Evolutionary conservation across 35 echinoderm and acorn worm genomes (phyloP).

Genomic region (Heliocidaris tuberculata): DNA sequence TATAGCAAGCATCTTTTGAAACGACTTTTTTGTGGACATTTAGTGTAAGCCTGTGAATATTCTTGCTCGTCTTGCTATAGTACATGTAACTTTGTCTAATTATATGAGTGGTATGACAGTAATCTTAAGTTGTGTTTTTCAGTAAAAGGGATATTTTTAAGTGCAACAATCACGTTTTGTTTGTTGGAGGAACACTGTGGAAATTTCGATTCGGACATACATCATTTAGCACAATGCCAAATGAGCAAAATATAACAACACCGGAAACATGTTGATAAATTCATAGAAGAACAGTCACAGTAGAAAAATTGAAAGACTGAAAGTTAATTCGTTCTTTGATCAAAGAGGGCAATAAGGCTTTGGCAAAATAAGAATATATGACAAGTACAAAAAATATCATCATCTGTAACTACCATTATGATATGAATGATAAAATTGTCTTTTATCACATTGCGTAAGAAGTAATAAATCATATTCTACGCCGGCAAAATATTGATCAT

Average conservation of each 20-base stretch:
- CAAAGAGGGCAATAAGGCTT: not conserved
- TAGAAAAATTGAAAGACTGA: too few relatives aligned
- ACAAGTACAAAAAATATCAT: not conserved
- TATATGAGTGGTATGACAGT: not conserved
- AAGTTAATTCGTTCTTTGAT: not conserved
- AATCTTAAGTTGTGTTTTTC: not conserved
- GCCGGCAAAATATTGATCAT: too few relatives aligned
- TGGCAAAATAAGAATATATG: not conserved
- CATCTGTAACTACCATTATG: too few relatives aligned
- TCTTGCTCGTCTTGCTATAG: not conserved
- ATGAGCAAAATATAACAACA: too few relatives aligned
- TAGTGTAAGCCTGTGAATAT: not conserved
- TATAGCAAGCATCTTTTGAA: not conserved
- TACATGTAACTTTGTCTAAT: not conserved
- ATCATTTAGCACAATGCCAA: too few relatives aligned
- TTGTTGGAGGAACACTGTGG: not conserved
- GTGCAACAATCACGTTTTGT: not conserved
- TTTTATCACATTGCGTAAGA: too few relatives aligned
- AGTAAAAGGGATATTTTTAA: not conserved
- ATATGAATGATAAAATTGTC: too few relatives aligned
- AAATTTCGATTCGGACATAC: not conserved
- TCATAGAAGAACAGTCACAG: too few relatives aligned
- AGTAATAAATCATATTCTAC: too few relatives aligned
- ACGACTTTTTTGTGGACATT: slow-evolving; percentile 4
- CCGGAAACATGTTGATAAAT: not conserved